Percentiles rank a stretch among this genome's conserved stretches.
phyloP scores from a whole-genome alignment of 2,888 invertebrate species.

The Drosophila buzzatii region DNA sequence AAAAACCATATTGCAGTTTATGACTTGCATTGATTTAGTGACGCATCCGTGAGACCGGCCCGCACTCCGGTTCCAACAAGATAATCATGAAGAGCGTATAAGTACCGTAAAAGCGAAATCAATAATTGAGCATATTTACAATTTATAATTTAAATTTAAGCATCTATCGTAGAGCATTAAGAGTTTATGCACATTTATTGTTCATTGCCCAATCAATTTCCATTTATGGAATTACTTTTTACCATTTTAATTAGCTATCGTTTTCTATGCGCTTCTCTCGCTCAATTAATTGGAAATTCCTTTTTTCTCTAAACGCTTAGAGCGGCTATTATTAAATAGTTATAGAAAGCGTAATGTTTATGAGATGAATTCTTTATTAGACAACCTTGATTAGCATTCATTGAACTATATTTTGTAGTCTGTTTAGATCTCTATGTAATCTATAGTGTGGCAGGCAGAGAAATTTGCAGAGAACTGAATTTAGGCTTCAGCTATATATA shows the following conservation, averaged over 20 bases:
- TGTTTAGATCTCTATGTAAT: no score
- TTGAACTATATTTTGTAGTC: neutral
- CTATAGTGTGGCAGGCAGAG: neutral
- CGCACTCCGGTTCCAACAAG: neutral
- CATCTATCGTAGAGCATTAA: neutral
- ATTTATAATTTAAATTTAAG: conserved; percentile 1
- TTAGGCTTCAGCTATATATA: neutral
- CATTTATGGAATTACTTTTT: conserved; percentile 3
- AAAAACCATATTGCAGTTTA: conserved; percentile 50
- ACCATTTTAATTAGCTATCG: neutral
- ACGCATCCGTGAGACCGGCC: conserved; percentile 6
- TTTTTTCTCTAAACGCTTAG: neutral
- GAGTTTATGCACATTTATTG: conserved; percentile 5
- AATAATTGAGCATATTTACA: conserved; percentile 12
- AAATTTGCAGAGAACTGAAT: neutral
- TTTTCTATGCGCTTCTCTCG: neutral
- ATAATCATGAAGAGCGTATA: conserved; percentile 1
- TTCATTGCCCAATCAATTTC: neutral
- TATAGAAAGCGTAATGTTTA: neutral
- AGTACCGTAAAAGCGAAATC: conserved; percentile 13
- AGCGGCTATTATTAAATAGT: neutral
- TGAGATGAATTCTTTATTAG: neutral
- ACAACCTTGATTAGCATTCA: neutral
- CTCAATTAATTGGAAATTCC: conserved; percentile 16
- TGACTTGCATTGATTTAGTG: conserved; percentile 63